Base-by-base conservation (phyloP, 2,888 invertebrate genomes). In the Priocnemis perturbator region DNA sequence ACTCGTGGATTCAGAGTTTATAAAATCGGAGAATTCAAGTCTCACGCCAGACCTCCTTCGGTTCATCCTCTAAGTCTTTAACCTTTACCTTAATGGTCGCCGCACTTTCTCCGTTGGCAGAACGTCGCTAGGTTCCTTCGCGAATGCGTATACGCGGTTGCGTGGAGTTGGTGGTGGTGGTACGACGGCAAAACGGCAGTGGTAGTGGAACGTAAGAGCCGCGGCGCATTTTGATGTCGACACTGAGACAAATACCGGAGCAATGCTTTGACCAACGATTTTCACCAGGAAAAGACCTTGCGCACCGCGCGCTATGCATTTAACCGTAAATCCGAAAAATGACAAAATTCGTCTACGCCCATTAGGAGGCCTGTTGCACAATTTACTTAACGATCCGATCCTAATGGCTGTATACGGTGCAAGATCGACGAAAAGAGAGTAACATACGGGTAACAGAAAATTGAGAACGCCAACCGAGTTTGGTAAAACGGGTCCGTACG, bases 61-160 rank as follows among this genome's bases (percentile, higher is more conserved):
- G 37, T 11, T 37, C 37, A 37, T 37, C 37, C 37, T 37, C 37
- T 37, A 37, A 37, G 37, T 82, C 83, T 83, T 83, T 86, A 85
- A 86, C 85, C 85, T 87, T 86, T 86, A 86, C 86, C 86, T 87
- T 86, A 83, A 87, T 84, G 81, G 83, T 79, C 71, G 19, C 78
- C 83, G 85, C 86, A 87, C 87, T 87, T 87, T 87, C 87, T 85
- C 86, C 86, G 81, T 74, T 79, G 75, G 74, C 76, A 66, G 67
- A 70, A 17, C 74, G 71, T 67, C 81, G 71, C 78, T 82, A 80
- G 81, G 77, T 78, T 71, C 64, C 66, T 64, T 37, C 37, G 37
- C 37, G 37, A 11, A 37, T 37, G 37, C 30, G 61, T 65, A 61
- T 60, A 60, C 74, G 60, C 60, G 50, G 65, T 67, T 71, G 73